Percentiles rank a stretch among this genome's conserved stretches.
Evolutionary conservation across 1,140 invertebrate genomes (phyloP).

Genomic region (Drosophila sproati): DNA sequence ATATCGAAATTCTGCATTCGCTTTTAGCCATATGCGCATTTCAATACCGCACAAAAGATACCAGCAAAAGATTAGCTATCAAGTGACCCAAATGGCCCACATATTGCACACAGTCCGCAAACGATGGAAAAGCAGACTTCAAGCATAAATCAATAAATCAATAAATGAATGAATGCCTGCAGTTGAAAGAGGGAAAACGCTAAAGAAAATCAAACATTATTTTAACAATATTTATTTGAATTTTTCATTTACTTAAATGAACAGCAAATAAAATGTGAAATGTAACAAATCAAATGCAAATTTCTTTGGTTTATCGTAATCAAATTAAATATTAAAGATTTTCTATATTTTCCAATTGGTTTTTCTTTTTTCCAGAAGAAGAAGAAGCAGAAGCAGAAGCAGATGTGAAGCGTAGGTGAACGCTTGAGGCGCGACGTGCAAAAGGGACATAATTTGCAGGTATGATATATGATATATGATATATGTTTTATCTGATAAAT

Average conservation of each 20-base stretch:
- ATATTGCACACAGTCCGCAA: slow-evolving; percentile 4
- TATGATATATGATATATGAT: not conserved
- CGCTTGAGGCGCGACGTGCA: not conserved
- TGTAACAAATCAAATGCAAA: too few relatives aligned
- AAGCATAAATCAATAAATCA: not conserved
- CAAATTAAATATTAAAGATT: too few relatives aligned
- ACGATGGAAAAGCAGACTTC: not conserved
- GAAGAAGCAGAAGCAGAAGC: not conserved
- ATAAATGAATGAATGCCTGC: not conserved
- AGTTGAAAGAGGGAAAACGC: not conserved
- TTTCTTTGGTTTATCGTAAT: too few relatives aligned
- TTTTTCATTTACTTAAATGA: not conserved
- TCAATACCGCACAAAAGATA: slow-evolving; percentile 50
- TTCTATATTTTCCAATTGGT: too few relatives aligned
- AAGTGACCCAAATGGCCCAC: slow-evolving; percentile 38
- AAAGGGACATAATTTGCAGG: slow-evolving; percentile 8
- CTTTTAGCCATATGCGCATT: slow-evolving; percentile 40
- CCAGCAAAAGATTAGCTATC: slow-evolving; percentile 48
- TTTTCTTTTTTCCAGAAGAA: too few relatives aligned
- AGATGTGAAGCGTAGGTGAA: not conserved
- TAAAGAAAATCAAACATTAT: not conserved
- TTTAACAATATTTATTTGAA: not conserved
- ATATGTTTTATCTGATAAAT: not conserved
- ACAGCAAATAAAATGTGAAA: too few relatives aligned
- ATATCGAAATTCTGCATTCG: slow-evolving; percentile 24